Evolutionary conservation across 1,140 invertebrate species (phyloP), one percentile per base, ranked within the genome.

Genomic region (Hermetia illucens): DNA sequence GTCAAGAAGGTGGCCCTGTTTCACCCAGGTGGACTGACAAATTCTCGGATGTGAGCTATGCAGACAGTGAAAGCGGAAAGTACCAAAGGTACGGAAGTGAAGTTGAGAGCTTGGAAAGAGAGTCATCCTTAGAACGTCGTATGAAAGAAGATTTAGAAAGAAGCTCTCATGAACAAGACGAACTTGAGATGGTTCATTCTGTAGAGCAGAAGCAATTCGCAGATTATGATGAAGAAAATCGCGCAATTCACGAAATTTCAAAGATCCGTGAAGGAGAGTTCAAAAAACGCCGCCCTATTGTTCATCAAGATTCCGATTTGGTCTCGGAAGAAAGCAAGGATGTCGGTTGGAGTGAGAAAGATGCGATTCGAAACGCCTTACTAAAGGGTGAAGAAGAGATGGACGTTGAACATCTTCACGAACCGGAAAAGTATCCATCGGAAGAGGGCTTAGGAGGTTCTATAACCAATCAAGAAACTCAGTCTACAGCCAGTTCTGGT

Each of bases 11-110:
- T 8, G 49, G 57, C 1, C 50, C 64, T 0, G 49, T 69, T n/a
- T 55, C 58, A n/a, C 52, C 55, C 0, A 54, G 58, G 13, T 72
- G 69, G 70, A 48, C 62, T 0, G 63, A 68, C 27, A 57, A 65
- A 35, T 73, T 72, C 42, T 57, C 58, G 2, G 58, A 63, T 38
- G 52, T 60, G 17, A 61, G 57, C 38, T 58, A 58, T 34, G 46
- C 47, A 1, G 63, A 70, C 15, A 55, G 65, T 21, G 55, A 55
- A 21, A 53, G 58, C 29, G 58, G 53, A 0, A 53, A 56, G 1
- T 57, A 55, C 31, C 42, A 49, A 5, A 48, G 55, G 2, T 61
- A 54, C 8, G 43, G 54, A 34, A 52, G 65, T 54, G 39, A 62
- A 51, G 13, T 55, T 48, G 39, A 57, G 45, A 47, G 68, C 57